A percentile compares a stretch with the other conserved stretches of the same genome.
These are phyloP conservation scores for Spatula clypeata DNA, from an alignment of 2,797 vertebrate species.

Conservation along the genomic window DNA sequence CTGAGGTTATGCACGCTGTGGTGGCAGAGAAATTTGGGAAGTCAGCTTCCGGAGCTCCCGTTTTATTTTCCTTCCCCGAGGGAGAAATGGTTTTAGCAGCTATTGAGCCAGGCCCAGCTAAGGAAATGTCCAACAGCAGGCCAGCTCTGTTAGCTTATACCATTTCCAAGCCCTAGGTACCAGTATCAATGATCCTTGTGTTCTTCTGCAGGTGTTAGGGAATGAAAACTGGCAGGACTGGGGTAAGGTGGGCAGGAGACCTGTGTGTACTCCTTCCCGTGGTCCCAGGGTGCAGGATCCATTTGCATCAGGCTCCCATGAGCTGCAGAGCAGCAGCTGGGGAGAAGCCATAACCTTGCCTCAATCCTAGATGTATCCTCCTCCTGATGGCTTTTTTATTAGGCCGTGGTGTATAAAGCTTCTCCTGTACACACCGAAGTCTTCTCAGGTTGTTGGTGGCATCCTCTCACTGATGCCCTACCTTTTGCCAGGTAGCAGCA, in stretches of 20 bases:
- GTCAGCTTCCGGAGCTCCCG: neutral
- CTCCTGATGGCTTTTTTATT: neutral
- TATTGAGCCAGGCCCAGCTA: neutral
- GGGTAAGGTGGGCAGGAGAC: conserved; percentile 23
- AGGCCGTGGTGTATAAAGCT: neutral
- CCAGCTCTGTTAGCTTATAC: neutral
- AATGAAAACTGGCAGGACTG: conserved; percentile 24
- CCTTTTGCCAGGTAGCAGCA: neutral
- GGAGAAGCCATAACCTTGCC: neutral
- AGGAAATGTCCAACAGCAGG: conserved; percentile 10
- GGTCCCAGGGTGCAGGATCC: neutral
- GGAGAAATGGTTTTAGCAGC: neutral
- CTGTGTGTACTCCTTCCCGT: neutral
- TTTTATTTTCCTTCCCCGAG: conserved; percentile 15
- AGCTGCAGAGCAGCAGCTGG: neutral
- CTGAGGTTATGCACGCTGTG: neutral
- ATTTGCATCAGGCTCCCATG: neutral
- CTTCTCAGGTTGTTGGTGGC: neutral
- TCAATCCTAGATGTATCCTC: neutral
- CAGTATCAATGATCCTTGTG: neutral
- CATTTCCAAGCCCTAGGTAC: neutral
- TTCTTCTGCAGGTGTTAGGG: neutral
- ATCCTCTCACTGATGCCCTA: neutral
- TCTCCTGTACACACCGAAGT: neutral
- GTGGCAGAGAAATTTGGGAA: conserved; percentile 43